phyloP scores from a whole-genome alignment of 2,797 vertebrate genomes.

The Coilia nasus region DNA sequence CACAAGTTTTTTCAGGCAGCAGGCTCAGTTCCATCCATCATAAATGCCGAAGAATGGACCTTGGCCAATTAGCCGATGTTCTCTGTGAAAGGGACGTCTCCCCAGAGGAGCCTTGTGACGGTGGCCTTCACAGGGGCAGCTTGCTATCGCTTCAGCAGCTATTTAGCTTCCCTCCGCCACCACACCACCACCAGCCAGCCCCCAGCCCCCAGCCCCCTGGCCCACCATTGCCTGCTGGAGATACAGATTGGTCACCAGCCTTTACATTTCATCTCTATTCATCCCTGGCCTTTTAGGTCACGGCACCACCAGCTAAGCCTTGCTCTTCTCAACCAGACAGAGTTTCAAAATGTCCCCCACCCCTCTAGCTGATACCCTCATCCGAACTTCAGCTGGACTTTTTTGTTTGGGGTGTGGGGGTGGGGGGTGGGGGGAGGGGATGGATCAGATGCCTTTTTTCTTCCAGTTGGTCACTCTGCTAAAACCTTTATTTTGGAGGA shows the following conservation, averaged over 20 bases:
- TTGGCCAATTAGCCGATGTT: constrained; percentile 15
- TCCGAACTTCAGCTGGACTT: constrained; percentile 62
- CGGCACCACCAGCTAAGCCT: constrained; percentile 35
- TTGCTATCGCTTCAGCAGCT: constrained; percentile 1
- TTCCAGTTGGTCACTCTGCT: background rate
- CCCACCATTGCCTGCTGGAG: background rate
- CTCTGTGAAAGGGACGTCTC: constrained; percentile 16
- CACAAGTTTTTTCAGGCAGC: constrained; percentile 32
- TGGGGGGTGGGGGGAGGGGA: no score
- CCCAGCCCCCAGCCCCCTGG: background rate
- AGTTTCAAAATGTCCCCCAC: constrained; percentile 65
- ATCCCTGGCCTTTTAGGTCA: constrained; percentile 33
- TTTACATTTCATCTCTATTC: constrained; percentile 22
- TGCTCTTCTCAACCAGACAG: constrained; percentile 26
- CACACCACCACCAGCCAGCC: background rate
- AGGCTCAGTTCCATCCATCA: constrained; percentile 12
- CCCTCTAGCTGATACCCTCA: constrained; percentile 58
- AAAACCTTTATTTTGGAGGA: constrained; percentile 57
- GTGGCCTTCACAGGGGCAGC: constrained; percentile 7
- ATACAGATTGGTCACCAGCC: constrained; percentile 5
- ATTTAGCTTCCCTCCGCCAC: background rate
- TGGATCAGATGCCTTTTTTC: constrained; percentile 43
- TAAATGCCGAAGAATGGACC: constrained; percentile 18
- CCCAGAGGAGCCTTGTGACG: background rate
- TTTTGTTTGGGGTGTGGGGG: constrained; percentile 55